phyloP scores from a whole-genome alignment of 1,140 invertebrate species.

The Dreissena polymorpha region DNA sequence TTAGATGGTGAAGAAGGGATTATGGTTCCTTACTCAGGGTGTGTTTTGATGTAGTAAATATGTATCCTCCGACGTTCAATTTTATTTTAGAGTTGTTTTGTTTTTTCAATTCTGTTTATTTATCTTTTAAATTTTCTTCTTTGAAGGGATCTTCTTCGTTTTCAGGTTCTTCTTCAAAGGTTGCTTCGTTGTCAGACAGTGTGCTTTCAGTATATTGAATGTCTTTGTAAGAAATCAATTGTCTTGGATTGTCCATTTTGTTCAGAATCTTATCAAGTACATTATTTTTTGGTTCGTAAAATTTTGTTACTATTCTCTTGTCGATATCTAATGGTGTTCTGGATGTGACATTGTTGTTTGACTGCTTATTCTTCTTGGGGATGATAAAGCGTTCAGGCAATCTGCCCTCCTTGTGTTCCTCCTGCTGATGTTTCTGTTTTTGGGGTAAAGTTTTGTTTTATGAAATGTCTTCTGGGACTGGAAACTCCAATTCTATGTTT shows the following conservation, averaged over 20 bases:
- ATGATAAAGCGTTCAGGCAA: neutral
- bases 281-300: neutral
- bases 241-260: neutral
- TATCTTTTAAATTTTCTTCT: neutral
- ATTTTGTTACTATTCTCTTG: conserved; percentile 1
- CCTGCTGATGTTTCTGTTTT: neutral
- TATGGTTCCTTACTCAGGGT: neutral
- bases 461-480: neutral
- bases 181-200: neutral
- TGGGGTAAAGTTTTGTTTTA: neutral
- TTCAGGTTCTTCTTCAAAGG: neutral
- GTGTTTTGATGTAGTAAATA: neutral
- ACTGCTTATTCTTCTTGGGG: neutral
- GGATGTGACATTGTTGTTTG: neutral
- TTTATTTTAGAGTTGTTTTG: neutral
- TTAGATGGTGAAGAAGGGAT: neutral
- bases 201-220: neutral
- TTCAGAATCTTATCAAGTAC: conserved; percentile 1
- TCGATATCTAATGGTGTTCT: neutral
- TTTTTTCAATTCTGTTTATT: neutral
- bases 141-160: neutral
- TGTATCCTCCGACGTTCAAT: neutral
- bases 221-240: neutral
- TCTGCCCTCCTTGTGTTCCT: neutral
- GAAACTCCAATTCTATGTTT: conserved; percentile 1